Conservation (phyloP, 2,113 vertebrate species). For the Xenopus laevis region DNA sequence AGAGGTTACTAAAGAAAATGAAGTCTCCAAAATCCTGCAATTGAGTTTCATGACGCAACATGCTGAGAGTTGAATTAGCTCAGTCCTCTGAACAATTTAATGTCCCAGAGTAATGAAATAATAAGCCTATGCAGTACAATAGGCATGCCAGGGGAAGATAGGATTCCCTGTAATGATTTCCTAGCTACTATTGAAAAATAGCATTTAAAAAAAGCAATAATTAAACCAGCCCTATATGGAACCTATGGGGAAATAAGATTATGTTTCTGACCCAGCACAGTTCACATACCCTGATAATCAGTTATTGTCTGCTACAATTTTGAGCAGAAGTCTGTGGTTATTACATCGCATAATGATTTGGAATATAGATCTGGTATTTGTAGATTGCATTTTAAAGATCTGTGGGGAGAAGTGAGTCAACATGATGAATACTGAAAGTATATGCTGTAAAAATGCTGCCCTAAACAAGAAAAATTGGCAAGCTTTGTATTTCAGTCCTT, state of each 20-base stretch:
- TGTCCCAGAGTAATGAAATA: conserved; percentile 56
- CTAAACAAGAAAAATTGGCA: no score
- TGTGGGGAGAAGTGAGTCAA: background rate
- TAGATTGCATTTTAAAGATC: no score
- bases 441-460: no score
- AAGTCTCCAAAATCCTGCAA: conserved; percentile 53
- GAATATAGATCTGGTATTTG: no score
- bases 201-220: conserved; percentile 49
- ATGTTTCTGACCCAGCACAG: conserved; percentile 16
- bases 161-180: conserved; percentile 45
- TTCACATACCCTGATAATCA: background rate
- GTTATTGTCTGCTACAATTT: background rate
- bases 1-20: conserved; percentile 62
- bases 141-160: conserved; percentile 51
- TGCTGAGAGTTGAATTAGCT: conserved; percentile 46
- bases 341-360: no score
- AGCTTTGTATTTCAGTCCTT: no score
- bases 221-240: conserved; percentile 47
- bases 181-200: conserved; percentile 43
- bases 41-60: conserved; percentile 57
- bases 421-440: background rate
- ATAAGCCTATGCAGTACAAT: conserved; percentile 55
- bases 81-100: conserved; percentile 47
- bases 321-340: background rate
- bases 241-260: conserved; percentile 49